Evolutionary conservation across 2,797 vertebrate genomes (phyloP), one percentile per base, ranked within the genome.

Genomic region (Falco cherrug): DNA sequence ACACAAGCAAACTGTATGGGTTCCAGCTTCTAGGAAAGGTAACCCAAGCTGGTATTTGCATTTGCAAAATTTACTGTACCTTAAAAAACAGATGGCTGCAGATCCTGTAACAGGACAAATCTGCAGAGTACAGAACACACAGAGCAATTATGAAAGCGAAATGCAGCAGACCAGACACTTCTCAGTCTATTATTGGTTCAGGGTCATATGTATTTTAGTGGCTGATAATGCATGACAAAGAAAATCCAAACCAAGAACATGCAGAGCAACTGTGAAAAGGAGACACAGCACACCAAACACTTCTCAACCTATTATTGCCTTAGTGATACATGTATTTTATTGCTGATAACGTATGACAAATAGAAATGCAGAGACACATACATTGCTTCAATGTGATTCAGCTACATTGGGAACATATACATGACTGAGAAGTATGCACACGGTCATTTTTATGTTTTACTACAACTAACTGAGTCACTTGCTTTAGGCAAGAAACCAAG

Each of bases 391-490:
- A 33, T 19, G 64, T 65, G 48, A 94, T 71, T 95, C 90, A 84
- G 69, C 29, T 39, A 53, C 33, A 35, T 4, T 51, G 18, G 50
- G 45, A 91, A 84, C 26, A 74, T 61, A n/a, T 53, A 68, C n/a
- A 20, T 37, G 50, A 81, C 71, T 76, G 70, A 82, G 33, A 77
- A 87, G 47, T 56, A 80, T 6, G 33, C 35, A 70, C 48, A 59
- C 48, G 45, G 13, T 43, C 51, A 63, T 39, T 69, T 78, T 87
- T 51, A 39, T 65, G 54, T 76, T 93, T 92, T 54, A 67, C 70
- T 91, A 83, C 45, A 94, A 77, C 29, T 45, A 63, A 54, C 28
- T 92, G 78, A 95, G 85, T 91, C 64, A 83, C 41, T 83, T 85
- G 14, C 63, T 78, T 76, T 56, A 89, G 87, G 60, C 35, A 95